A percentile compares a stretch with the other conserved stretches of the same genome.
phyloP scores from a whole-genome alignment of 1,140 invertebrate species.

The Bombus superbus region DNA sequence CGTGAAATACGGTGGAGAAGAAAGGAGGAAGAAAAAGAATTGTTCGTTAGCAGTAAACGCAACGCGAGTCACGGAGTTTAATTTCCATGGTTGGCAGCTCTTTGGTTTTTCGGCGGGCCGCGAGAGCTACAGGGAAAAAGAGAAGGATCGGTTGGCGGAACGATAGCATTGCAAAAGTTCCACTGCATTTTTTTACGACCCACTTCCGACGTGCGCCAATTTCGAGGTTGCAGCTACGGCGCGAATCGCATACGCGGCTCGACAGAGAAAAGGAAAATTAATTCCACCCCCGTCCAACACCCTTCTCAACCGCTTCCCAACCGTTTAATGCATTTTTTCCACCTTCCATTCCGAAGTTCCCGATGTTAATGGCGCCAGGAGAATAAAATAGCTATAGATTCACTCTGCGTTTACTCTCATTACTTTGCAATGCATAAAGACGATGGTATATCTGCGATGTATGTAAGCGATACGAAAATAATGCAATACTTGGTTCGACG shows the following conservation, averaged over 20 bases:
- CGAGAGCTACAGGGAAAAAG: constrained; percentile 27
- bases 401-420: background rate
- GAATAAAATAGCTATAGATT: background rate
- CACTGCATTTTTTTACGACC: constrained; percentile 38
- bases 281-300: constrained; percentile 8
- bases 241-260: constrained; percentile 2
- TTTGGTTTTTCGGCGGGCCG: background rate
- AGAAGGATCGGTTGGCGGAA: constrained; percentile 35
- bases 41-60: background rate
- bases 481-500: background rate
- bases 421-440: background rate
- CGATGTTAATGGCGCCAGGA: constrained; percentile 41
- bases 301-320: background rate
- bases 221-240: constrained; percentile 7
- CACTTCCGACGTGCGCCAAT: constrained; percentile 31
- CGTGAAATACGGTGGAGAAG: background rate
- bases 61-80: background rate
- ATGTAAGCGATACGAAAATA: background rate
- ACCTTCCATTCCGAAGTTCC: constrained; percentile 19
- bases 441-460: background rate
- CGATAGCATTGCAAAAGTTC: constrained; percentile 33
- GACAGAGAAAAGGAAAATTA: constrained; percentile 39
- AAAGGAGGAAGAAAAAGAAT: background rate
- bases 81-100: constrained; percentile 13
- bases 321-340: constrained; percentile 60